Base-by-base conservation (phyloP, 1,140 invertebrate genomes). In the Drosophila prosaltans region DNA sequence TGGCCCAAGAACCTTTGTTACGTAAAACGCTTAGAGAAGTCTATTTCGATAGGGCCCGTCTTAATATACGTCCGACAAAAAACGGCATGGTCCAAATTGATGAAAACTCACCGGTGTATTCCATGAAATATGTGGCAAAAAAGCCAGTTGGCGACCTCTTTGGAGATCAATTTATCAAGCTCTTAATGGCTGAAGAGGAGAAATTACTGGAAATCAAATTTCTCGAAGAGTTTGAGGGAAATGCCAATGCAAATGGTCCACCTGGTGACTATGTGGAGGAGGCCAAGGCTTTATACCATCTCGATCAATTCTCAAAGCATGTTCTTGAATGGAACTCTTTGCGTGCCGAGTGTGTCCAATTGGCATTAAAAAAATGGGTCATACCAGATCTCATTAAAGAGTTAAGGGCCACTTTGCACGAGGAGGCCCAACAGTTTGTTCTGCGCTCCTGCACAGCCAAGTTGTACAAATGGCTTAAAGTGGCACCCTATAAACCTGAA, bases 261-360 rank as follows among this genome's bases (percentile, higher is more conserved):
- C 77, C 84, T 0, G 85, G 81, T 0, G 84, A 90, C 51, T 99
- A 98, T 89, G 94, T 98, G 10, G 97, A 98, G 64, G 98, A 99
- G 93, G 95, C 98, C 43, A 97, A 98, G 81, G 96, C 97, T 69
- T 93, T 99, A 0, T 99, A 98, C 91, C 96, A 97, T 70, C 90
- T 97, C 94, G 99, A 99, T 93, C 99, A 99, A 92, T 99, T 98
- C 92, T 98, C 97, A 81, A 97, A 98, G 79, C 96, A 96, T 77
- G 98, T 99, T 0, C 96, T 99, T 90, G 97, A 98, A 70, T 99
- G 99, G 99, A 99, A 99, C 92, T 94, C 95, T 0, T 89, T 99
- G 57, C 94, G 99, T 39, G 95, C 95, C 0, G 95, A 98, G 78
- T 97, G 97, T 67, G 96, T 99, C 0, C 96, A 98, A 75, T 93